phyloP scores from a whole-genome alignment of 2,888 invertebrate genomes.

The Lochmaea crataegi region DNA sequence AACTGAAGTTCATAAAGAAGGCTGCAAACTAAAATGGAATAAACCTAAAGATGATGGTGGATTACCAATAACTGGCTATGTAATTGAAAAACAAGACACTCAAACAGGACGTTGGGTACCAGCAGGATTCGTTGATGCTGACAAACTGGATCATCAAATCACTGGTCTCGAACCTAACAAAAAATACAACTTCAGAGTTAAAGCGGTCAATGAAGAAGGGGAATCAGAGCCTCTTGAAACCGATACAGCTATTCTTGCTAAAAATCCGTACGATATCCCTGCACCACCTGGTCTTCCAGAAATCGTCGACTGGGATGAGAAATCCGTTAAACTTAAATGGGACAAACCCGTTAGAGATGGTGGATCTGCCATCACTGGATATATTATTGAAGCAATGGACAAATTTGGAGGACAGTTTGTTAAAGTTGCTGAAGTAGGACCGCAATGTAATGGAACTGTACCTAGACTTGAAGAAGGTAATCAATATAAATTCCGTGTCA shows the following conservation, averaged over 20 bases:
- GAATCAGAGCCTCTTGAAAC: slow-evolving; percentile 95
- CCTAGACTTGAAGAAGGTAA: slow-evolving; percentile 92
- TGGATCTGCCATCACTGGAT: slow-evolving; percentile 93
- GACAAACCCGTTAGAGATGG: slow-evolving; percentile 90
- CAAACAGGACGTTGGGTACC: slow-evolving; percentile 90
- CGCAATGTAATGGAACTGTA: slow-evolving; percentile 87
- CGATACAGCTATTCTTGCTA: slow-evolving; percentile 89
- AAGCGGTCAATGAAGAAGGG: slow-evolving; percentile 96
- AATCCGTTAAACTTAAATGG: slow-evolving; percentile 91
- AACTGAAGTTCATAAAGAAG: slow-evolving; percentile 90
- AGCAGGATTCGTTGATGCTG: slow-evolving; percentile 85
- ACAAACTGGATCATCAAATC: slow-evolving; percentile 83
- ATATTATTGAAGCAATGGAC: slow-evolving; percentile 92
- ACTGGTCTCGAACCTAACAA: slow-evolving; percentile 94
- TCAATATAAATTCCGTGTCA: slow-evolving; percentile 93
- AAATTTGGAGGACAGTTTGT: slow-evolving; percentile 86
- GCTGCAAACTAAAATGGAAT: slow-evolving; percentile 93
- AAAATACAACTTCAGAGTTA: slow-evolving; percentile 97
- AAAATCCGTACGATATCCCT: slow-evolving; percentile 95
- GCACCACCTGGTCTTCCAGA: slow-evolving; percentile 91
- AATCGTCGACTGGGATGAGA: slow-evolving; percentile 91
- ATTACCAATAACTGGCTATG: slow-evolving; percentile 87
- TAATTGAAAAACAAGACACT: slow-evolving; percentile 95
- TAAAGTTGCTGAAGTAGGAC: slow-evolving; percentile 88
- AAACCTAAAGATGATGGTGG: slow-evolving; percentile 98